Evolutionary conservation across 1,140 invertebrate genomes (phyloP).

Genomic region (Pomacea maculata): DNA sequence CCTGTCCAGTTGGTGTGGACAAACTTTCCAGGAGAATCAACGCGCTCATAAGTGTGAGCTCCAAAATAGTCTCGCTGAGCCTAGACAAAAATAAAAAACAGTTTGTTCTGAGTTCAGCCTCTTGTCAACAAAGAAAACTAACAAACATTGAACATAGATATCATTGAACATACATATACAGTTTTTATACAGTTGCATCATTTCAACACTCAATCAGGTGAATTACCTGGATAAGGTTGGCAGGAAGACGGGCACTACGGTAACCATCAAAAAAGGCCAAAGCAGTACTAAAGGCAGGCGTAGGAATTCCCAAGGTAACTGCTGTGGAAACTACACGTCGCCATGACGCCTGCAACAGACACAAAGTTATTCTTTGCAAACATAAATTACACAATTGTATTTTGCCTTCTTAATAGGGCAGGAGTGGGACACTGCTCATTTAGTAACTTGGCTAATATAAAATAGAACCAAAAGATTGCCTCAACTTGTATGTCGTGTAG

Average conservation of each 20-base stretch:
- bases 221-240: slow-evolving; percentile 87
- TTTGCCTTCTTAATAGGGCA: too few species aligned
- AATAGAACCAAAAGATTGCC: too few species aligned
- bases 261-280: slow-evolving; percentile 98
- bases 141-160: too few species aligned
- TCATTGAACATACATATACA: too few species aligned
- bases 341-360: slow-evolving; percentile 67
- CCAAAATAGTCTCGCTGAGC: slow-evolving; percentile 99
- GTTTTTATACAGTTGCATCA: background rate
- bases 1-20: slow-evolving; percentile 99
- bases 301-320: slow-evolving; percentile 83
- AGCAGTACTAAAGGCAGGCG: slow-evolving; percentile 91
- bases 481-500: too few species aligned
- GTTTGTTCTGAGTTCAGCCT: background rate
- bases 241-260: slow-evolving; percentile 81
- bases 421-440: too few species aligned
- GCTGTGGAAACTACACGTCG: slow-evolving; percentile 70
- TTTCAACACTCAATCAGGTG: background rate
- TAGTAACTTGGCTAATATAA: too few species aligned
- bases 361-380: background rate
- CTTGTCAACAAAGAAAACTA: background rate
- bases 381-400: too few species aligned
- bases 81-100: slow-evolving; percentile 67
- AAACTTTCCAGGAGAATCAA: slow-evolving; percentile 86
- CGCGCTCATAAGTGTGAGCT: slow-evolving; percentile 96